Base-by-base conservation (phyloP, 2,113 vertebrate species). In the Erinaceus europaeus region DNA sequence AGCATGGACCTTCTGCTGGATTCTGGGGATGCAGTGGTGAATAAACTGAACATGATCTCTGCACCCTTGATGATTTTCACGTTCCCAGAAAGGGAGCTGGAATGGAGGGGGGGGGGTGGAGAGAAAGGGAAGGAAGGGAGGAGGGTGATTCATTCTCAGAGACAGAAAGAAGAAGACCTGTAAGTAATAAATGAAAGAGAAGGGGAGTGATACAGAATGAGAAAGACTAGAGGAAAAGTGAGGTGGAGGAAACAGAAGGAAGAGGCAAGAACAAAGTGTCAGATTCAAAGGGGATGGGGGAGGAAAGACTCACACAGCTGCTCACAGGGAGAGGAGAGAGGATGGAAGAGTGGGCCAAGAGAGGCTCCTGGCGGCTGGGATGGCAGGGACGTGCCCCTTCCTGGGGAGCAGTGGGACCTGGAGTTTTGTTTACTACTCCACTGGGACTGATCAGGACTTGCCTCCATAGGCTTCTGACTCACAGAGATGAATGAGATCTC, bases 401-500 rank as follows among this genome's bases (percentile, higher is more conserved):
- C 29, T 46, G 55, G n/a, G 48, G 40, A 53, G 25, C 36, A 61
- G 1, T 12, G 84, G 77, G 65, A 67, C 52, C 53, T 46, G 29
- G 77, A 64, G 36, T 48, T 87, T 46, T 76, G 52, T 90, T 93
- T 74, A 59, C 73, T 53, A 5, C 18, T 44, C 57, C 52, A 27
- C 42, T 27, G 52, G 50, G 84, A 38, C 76, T 38, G 81, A 67
- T 61, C 40, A 20, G 59, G 55, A 86, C 65, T 34, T 1, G 1
- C 73, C 69, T 62, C 62, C 0, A 0, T 64, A 38, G 67, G 44
- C 77, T 72, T 4, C 46, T 57, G 88, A 79, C 93, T 89, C 46
- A 75, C 1, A 1, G 85, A 93, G 84, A 86, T 90, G 92, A 91
- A 77, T 92, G 89, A 84, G 48, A 84, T 92, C 82, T 62, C 14